phyloP scores from a whole-genome alignment of 1,140 invertebrate genomes.

The Drosophila leontia region DNA sequence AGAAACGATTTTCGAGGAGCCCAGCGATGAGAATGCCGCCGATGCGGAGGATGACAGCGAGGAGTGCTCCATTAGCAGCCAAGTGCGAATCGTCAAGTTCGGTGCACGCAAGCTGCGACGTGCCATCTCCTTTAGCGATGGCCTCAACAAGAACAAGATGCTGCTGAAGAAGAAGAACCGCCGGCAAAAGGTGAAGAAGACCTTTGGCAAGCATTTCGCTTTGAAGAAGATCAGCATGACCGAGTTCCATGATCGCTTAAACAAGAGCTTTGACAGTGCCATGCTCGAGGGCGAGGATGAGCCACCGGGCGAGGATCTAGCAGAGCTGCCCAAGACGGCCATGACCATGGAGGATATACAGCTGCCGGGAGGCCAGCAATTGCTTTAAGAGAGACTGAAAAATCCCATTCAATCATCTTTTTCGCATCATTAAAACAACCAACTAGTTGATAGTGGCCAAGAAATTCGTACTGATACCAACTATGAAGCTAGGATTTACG shows the following conservation, averaged over 20 bases:
- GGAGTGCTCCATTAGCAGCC: slow-evolving; percentile 60
- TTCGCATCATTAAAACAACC: slow-evolving; percentile 15
- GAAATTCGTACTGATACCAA: slow-evolving; percentile 42
- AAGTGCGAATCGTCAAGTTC: slow-evolving; percentile 70
- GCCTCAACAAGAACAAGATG: slow-evolving; percentile 74
- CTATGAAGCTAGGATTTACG: slow-evolving; percentile 38
- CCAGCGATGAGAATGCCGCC: slow-evolving; percentile 65
- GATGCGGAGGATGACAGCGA: slow-evolving; percentile 65
- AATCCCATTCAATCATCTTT: slow-evolving; percentile 14
- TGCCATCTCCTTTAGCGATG: slow-evolving; percentile 72
- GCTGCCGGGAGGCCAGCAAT: slow-evolving; percentile 29
- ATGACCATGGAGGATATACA: slow-evolving; percentile 72
- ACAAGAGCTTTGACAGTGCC: slow-evolving; percentile 74
- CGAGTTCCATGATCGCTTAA: slow-evolving; percentile 76
- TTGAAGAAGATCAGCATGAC: slow-evolving; percentile 75
- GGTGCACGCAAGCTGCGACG: slow-evolving; percentile 65
- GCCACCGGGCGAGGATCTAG: background rate
- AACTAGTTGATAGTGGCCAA: slow-evolving; percentile 41
- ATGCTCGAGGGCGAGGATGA: slow-evolving; percentile 68
- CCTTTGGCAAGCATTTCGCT: slow-evolving; percentile 66
- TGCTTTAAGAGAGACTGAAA: slow-evolving; percentile 41
- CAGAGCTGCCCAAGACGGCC: slow-evolving; percentile 9
- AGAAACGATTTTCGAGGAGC: slow-evolving; percentile 82
- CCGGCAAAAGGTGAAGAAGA: slow-evolving; percentile 78
- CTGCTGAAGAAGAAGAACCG: slow-evolving; percentile 63